A percentile compares a stretch with the other conserved stretches of the same genome.
Evolutionary conservation across 2,113 vertebrate genomes (phyloP).

Genomic region (Myodes glareolus): DNA sequence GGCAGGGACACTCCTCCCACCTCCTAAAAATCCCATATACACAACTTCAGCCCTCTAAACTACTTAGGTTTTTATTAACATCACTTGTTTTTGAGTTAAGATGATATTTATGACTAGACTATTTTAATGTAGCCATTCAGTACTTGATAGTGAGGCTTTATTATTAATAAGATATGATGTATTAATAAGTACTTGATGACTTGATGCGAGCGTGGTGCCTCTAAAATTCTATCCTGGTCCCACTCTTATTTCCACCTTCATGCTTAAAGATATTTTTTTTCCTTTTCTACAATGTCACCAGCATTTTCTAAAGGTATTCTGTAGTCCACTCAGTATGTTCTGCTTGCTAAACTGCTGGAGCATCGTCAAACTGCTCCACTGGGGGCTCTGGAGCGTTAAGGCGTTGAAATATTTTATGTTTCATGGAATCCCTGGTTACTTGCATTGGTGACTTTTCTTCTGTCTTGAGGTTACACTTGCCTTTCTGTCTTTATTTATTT

Average conservation of each 20-base stretch:
- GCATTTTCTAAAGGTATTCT: neutral
- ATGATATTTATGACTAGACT: neutral
- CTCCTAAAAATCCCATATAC: neutral
- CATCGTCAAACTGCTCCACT: neutral
- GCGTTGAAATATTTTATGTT: neutral
- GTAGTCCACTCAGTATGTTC: neutral
- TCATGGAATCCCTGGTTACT: neutral
- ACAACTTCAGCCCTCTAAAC: neutral
- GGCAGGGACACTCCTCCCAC: neutral
- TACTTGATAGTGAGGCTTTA: neutral
- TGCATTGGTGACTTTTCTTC: neutral
- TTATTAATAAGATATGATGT: neutral
- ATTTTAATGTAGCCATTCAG: neutral
- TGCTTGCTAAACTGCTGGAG: neutral
- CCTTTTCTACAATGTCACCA: neutral
- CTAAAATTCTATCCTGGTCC: neutral
- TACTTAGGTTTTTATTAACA: neutral
- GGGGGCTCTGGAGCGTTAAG: neutral
- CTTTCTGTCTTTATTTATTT: neutral
- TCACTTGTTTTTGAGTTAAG: slow-evolving; percentile 31
- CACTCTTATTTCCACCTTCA: neutral
- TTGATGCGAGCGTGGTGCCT: neutral
- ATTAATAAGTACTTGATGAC: neutral
- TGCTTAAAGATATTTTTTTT: neutral
- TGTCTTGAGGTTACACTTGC: neutral